Conservation (phyloP, 2,797 vertebrate species). For the Perodicticus potto region DNA sequence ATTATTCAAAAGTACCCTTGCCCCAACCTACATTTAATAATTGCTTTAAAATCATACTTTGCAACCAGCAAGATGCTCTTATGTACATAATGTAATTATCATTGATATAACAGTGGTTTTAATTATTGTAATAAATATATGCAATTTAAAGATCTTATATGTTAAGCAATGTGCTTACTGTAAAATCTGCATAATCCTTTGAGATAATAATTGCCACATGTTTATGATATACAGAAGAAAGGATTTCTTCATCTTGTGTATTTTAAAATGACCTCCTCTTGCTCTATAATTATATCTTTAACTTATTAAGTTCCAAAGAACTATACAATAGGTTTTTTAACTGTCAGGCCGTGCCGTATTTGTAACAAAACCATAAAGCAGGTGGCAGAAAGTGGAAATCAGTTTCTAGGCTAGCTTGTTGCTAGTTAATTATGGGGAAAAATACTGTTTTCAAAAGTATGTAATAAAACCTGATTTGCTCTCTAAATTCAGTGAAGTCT, state of each 20-base stretch:
- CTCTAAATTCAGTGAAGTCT: background rate
- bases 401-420: background rate
- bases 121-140: background rate
- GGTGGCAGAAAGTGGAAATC: background rate
- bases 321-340: background rate
- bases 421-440: background rate
- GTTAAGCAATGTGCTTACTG: background rate
- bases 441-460: background rate
- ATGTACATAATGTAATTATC: conserved; percentile 22
- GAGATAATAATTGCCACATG: background rate
- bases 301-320: background rate
- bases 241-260: background rate
- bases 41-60: conserved; percentile 16
- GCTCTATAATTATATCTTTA: background rate
- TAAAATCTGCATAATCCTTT: background rate
- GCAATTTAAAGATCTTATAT: background rate
- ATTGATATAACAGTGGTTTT: background rate
- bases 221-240: background rate
- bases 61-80: background rate
- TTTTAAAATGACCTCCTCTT: background rate
- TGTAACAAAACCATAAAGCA: conserved; percentile 1
- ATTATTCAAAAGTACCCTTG: background rate
- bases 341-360: background rate
- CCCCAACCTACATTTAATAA: background rate
- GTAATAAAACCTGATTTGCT: background rate